phyloP scores from a whole-genome alignment of 2,113 vertebrate species.

The Alouatta palliata region DNA sequence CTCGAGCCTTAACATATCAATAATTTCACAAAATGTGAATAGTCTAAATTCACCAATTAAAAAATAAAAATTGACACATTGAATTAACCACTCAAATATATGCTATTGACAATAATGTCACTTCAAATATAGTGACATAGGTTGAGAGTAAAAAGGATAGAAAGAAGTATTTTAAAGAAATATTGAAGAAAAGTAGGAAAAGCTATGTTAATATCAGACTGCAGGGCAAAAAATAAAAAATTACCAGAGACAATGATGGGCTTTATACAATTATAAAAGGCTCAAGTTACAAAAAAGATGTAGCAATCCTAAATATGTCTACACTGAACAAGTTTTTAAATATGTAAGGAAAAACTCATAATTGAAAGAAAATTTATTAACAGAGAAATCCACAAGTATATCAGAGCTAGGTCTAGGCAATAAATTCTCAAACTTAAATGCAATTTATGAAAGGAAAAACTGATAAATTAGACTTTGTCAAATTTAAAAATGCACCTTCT shows the following conservation, averaged over 20 bases:
- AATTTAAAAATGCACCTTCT: too few species aligned
- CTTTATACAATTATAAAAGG: background rate
- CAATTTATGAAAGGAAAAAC: background rate
- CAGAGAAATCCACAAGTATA: background rate
- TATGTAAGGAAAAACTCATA: background rate
- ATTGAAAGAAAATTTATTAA: background rate
- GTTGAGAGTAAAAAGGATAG: background rate
- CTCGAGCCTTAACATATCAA: background rate
- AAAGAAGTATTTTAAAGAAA: too few species aligned
- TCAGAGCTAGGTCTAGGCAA: too few species aligned
- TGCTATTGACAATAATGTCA: too few species aligned
- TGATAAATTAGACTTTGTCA: background rate
- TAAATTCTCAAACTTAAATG: too few species aligned
- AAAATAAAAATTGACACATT: too few species aligned
- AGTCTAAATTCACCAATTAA: background rate
- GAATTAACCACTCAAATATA: too few species aligned
- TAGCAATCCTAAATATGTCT: background rate
- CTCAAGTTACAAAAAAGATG: too few species aligned
- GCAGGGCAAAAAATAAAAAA: background rate
- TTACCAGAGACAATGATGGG: background rate
- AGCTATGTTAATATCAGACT: too few species aligned
- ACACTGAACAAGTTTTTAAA: background rate
- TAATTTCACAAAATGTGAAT: background rate
- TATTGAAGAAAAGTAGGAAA: too few species aligned
- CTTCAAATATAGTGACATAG: background rate